phyloP scores from a whole-genome alignment of 2,113 vertebrate genomes.

The Astur gentilis region DNA sequence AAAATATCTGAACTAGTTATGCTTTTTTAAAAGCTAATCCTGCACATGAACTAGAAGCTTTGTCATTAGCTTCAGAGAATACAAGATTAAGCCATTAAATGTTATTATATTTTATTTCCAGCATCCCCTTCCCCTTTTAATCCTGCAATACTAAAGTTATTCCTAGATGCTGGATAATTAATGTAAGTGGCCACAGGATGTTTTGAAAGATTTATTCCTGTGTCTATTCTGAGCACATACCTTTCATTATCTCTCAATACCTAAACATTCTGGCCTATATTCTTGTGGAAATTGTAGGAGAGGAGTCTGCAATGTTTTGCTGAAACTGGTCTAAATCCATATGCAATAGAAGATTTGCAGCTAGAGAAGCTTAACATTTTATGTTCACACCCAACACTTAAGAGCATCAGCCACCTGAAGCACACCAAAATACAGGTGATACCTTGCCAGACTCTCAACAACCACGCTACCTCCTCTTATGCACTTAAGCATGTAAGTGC shows the following conservation, averaged over 20 bases:
- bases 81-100: not conserved
- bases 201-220: not conserved
- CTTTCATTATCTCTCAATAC: not conserved
- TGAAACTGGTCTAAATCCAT: not conserved
- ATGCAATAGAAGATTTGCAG: not conserved
- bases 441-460: not conserved
- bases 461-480: not conserved
- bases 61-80: not conserved
- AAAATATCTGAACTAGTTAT: not conserved
- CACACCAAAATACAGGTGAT: not conserved
- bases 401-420: not conserved
- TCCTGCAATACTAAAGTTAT: not conserved
- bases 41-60: not conserved
- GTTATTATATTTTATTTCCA: not conserved
- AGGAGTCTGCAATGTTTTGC: not conserved
- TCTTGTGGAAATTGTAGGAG: not conserved
- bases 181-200: not conserved
- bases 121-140: not conserved
- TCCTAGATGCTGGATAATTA: not conserved
- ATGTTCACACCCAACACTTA: not conserved
- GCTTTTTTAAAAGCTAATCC: not conserved
- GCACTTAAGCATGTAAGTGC: not conserved
- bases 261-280: not conserved
- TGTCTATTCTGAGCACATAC: not conserved
- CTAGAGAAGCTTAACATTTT: not conserved